Conservation (phyloP, 1,140 invertebrate species). For the Leucophenga varia region DNA sequence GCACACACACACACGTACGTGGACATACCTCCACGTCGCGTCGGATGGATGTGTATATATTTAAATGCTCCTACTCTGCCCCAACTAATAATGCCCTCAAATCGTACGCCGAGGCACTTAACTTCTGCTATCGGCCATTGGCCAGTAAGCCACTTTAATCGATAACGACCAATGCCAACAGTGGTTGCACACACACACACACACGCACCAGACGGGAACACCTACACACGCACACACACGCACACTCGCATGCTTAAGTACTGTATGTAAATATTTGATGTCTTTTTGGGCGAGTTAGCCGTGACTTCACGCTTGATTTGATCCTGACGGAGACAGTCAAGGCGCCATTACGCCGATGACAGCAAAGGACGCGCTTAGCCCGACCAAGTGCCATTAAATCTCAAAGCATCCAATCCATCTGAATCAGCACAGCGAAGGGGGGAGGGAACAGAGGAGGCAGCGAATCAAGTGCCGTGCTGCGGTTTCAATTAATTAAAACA, state of each 20-base stretch:
- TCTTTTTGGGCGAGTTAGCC: slow-evolving; percentile 21
- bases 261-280: slow-evolving; percentile 44
- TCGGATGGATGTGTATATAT: slow-evolving; percentile 26
- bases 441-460: too few relatives aligned
- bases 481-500: slow-evolving; percentile 50
- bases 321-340: slow-evolving; percentile 3
- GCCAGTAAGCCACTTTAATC: slow-evolving; percentile 33
- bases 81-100: slow-evolving; percentile 34
- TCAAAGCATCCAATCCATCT: slow-evolving; percentile 32
- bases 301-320: slow-evolving; percentile 42
- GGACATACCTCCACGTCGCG: too few relatives aligned
- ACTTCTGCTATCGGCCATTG: slow-evolving; percentile 18
- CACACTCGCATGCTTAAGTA: too few relatives aligned
- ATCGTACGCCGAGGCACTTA: slow-evolving; percentile 30
- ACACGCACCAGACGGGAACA: neutral
- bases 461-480: slow-evolving; percentile 29
- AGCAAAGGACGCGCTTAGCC: slow-evolving; percentile 4
- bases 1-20: too few relatives aligned
- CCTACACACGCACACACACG: too few relatives aligned
- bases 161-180: slow-evolving; percentile 37
- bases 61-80: slow-evolving; percentile 31
- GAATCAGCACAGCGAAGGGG: slow-evolving; percentile 25
- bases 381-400: slow-evolving; percentile 18
- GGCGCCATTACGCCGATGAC: slow-evolving; percentile 15
- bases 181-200: slow-evolving; percentile 17